These are phyloP conservation scores for Drosophila simulans DNA, from an alignment of 1,140 invertebrate genomes.

Conservation along the genomic window DNA sequence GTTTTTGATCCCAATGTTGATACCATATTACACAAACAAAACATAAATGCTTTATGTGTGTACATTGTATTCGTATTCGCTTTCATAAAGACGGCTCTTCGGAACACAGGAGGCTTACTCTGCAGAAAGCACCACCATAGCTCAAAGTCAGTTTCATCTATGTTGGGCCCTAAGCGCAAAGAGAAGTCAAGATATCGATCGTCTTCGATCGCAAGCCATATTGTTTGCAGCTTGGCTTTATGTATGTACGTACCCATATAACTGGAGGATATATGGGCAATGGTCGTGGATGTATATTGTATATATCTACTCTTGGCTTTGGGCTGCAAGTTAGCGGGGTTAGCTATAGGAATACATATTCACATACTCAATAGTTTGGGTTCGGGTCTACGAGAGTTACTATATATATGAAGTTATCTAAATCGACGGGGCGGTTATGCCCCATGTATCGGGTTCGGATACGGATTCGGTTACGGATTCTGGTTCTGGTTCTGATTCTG, in stretches of 20 bases:
- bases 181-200: constrained; percentile 21
- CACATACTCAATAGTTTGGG: constrained; percentile 1
- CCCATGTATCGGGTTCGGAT: background rate
- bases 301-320: constrained; percentile 59
- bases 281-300: constrained; percentile 12
- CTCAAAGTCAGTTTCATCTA: constrained; percentile 83
- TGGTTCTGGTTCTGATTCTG: background rate
- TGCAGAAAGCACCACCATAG: constrained; percentile 84
- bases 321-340: constrained; percentile 73
- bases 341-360: constrained; percentile 3
- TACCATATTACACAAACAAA: constrained; percentile 77
- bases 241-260: background rate
- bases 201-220: constrained; percentile 1
- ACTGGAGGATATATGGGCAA: background rate
- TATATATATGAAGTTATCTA: background rate
- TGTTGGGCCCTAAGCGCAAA: constrained; percentile 75
- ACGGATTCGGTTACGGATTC: background rate
- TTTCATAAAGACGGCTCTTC: constrained; percentile 49
- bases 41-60: constrained; percentile 67
- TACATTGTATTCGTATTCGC: constrained; percentile 60
- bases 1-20: constrained; percentile 57
- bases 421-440: background rate
- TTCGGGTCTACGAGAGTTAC: background rate
- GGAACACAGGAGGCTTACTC: constrained; percentile 75
- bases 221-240: background rate